A percentile compares a stretch with the other conserved stretches of the same genome.
These are phyloP conservation scores for Drosophila nannoptera DNA, from an alignment of 1,140 invertebrate species.

Conservation along the genomic window DNA sequence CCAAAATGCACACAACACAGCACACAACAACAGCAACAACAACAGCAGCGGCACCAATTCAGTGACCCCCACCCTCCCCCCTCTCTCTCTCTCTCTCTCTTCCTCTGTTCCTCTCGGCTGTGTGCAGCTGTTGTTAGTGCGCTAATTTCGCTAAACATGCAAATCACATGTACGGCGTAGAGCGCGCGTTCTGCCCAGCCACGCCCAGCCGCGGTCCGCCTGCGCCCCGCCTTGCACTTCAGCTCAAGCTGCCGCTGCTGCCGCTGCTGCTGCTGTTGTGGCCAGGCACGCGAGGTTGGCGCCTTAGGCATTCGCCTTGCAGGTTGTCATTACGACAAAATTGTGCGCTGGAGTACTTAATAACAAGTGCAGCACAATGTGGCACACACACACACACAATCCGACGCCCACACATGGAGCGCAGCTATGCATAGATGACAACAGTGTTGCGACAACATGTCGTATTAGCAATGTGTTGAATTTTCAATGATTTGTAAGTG, in stretches of 20 bases:
- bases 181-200: slow-evolving; percentile 21
- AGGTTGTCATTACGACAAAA: slow-evolving; percentile 76
- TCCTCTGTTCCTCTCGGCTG: background rate
- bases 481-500: slow-evolving; percentile 76
- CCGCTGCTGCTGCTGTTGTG: slow-evolving; percentile 68
- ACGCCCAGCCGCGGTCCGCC: slow-evolving; percentile 12
- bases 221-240: slow-evolving; percentile 28
- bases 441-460: slow-evolving; percentile 64
- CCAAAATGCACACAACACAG: slow-evolving; percentile 57
- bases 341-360: slow-evolving; percentile 73
- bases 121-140: slow-evolving; percentile 72
- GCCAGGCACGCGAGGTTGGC: slow-evolving; percentile 69
- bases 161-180: slow-evolving; percentile 64
- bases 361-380: slow-evolving; percentile 75
- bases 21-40: slow-evolving; percentile 22
- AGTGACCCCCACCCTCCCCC: background rate
- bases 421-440: slow-evolving; percentile 31
- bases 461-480: slow-evolving; percentile 74
- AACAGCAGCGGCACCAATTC: slow-evolving; percentile 13
- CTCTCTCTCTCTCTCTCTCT: background rate
- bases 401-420: background rate
- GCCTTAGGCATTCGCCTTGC: slow-evolving; percentile 72
- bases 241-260: slow-evolving; percentile 67
- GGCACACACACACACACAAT: slow-evolving; percentile 41
- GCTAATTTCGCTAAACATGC: slow-evolving; percentile 75